Conservation (phyloP, 2,888 invertebrate species). For the Leucania comma region DNA sequence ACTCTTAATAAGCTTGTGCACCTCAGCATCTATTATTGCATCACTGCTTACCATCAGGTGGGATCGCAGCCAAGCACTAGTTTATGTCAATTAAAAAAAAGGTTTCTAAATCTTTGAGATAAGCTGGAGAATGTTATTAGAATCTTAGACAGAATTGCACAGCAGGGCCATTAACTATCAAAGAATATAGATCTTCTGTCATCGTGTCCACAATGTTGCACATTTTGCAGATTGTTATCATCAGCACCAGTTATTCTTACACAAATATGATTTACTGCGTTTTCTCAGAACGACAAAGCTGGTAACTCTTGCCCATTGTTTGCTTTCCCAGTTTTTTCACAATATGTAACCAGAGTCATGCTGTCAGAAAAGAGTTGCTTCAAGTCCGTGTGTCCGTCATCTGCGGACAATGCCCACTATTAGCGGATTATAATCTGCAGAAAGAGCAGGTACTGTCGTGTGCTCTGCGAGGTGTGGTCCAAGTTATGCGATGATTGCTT, state of each 20-base stretch:
- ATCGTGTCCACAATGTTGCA: constrained; percentile 48
- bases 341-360: constrained; percentile 70
- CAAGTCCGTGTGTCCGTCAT: constrained; percentile 81
- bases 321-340: constrained; percentile 59
- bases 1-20: no score
- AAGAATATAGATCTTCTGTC: constrained; percentile 37
- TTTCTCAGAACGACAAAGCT: constrained; percentile 79
- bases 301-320: constrained; percentile 86
- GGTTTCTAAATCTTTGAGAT: no score
- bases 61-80: no score
- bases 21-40: no score
- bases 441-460: constrained; percentile 86
- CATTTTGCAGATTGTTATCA: constrained; percentile 64
- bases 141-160: constrained; percentile 13
- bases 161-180: constrained; percentile 48
- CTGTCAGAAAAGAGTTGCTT: constrained; percentile 74
- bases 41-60: no score
- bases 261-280: constrained; percentile 84
- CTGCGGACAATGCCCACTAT: constrained; percentile 89
- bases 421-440: constrained; percentile 88
- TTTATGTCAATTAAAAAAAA: no score
- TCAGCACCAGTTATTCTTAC: constrained; percentile 67
- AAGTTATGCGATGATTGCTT: constrained; percentile 49
- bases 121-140: constrained; percentile 22
- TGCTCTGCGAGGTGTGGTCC: constrained; percentile 58